Percentiles rank a stretch among this genome's conserved stretches.
Evolutionary conservation across 2,797 vertebrate species (phyloP).

Genomic region (Toxotes lorentzi): DNA sequence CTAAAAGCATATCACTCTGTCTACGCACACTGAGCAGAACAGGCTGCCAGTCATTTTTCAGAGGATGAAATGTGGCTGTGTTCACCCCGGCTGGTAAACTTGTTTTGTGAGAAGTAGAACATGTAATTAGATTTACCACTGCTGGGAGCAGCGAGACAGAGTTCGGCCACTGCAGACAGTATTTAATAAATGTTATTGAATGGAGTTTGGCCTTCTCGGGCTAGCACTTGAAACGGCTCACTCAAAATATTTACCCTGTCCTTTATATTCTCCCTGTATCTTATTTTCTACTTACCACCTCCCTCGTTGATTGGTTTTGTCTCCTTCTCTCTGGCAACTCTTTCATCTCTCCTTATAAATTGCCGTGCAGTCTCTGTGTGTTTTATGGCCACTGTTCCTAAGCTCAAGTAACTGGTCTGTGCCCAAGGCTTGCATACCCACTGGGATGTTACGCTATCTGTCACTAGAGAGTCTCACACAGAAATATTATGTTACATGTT

Average conservation of each 20-base stretch:
- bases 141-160: constrained; percentile 73
- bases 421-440: constrained; percentile 49
- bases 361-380: constrained; percentile 27
- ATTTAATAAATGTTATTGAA: constrained; percentile 83
- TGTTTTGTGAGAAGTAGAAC: constrained; percentile 80
- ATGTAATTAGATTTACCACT: constrained; percentile 81
- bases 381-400: constrained; percentile 37
- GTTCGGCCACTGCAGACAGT: constrained; percentile 70
- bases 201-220: constrained; percentile 69
- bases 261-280: constrained; percentile 45
- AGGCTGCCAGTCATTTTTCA: constrained; percentile 71
- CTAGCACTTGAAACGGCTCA: constrained; percentile 68
- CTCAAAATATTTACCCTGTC: constrained; percentile 67
- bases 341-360: constrained; percentile 49
- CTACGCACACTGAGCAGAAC: constrained; percentile 44
- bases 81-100: constrained; percentile 74
- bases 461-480: constrained; percentile 25
- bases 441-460: constrained; percentile 43
- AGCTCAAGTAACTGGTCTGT: constrained; percentile 59
- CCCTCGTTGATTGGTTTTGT: constrained; percentile 56
- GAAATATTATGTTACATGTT: constrained; percentile 21
- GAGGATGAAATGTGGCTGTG: constrained; percentile 71
- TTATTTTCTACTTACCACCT: constrained; percentile 55
- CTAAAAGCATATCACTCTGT: constrained; percentile 66
- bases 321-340: constrained; percentile 47